phyloP scores from a whole-genome alignment of 92 coral and sea anemone genomes.

The Paragorgia papillata region DNA sequence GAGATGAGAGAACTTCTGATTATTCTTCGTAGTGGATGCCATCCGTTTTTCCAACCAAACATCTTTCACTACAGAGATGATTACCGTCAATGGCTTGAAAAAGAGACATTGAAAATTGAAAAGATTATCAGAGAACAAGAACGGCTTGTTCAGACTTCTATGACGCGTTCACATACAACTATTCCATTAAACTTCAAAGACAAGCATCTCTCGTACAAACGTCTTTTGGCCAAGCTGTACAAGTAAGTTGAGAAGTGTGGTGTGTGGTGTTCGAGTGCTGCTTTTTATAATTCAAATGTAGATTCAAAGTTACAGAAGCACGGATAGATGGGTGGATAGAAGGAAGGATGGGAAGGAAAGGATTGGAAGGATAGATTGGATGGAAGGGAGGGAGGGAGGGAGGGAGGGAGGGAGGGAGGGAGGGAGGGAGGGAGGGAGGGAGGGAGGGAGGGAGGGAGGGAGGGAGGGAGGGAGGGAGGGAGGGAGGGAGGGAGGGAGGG shows the following conservation, averaged over 20 bases:
- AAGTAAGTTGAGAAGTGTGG: constrained; percentile 49
- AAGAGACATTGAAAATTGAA: constrained; percentile 70
- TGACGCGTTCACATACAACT: neutral
- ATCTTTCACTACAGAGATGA: constrained; percentile 85
- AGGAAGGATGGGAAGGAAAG: no score
- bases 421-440: no score
- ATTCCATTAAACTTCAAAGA: constrained; percentile 38
- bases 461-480: no score
- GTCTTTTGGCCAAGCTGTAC: constrained; percentile 67
- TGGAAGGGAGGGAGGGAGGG: no score
- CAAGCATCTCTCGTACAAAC: constrained; percentile 67
- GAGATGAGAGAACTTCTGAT: constrained; percentile 70
- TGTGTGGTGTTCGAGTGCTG: no score
- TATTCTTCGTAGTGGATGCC: constrained; percentile 69
- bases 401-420: no score
- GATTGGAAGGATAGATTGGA: no score
- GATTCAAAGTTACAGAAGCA: no score
- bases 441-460: no score
- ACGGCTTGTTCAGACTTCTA: neutral
- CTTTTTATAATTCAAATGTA: no score
- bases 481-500: no score
- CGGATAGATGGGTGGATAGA: no score
- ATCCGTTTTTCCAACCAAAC: constrained; percentile 77
- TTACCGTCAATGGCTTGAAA: constrained; percentile 74
- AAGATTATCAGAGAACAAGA: constrained; percentile 54